phyloP scores from a whole-genome alignment of 64 coral and sea anemone genomes.

The Platygyra sinensis region DNA sequence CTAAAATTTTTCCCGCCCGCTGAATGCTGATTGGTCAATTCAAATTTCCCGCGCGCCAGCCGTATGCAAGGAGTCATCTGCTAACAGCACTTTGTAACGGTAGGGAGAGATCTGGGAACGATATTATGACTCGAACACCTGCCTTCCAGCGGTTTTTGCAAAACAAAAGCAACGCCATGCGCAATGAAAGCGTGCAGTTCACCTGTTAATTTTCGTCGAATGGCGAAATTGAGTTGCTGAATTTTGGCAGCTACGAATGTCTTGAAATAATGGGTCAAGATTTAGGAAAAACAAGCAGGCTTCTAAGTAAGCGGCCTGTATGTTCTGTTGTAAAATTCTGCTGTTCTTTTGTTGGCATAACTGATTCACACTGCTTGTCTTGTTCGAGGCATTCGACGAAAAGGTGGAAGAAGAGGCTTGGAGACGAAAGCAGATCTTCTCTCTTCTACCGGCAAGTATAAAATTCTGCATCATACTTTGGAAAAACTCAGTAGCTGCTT shows the following conservation, averaged over 20 bases:
- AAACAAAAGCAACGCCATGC: conserved; percentile 4
- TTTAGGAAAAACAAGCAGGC: conserved; percentile 74
- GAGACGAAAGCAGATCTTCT: conserved; percentile 22
- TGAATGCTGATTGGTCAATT: too few relatives aligned
- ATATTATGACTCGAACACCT: too few relatives aligned
- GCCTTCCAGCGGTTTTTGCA: background rate
- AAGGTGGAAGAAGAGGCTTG: conserved; percentile 42
- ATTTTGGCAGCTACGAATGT: background rate
- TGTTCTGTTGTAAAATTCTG: background rate
- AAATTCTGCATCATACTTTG: background rate
- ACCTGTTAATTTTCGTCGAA: conserved; percentile 7
- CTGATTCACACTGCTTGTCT: background rate
- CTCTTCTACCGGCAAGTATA: conserved; percentile 1
- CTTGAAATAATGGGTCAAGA: conserved; percentile 61
- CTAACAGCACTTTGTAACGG: too few relatives aligned
- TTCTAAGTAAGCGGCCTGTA: conserved; percentile 47
- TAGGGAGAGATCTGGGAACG: too few relatives aligned
- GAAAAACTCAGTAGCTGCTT: background rate
- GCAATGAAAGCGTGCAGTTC: background rate
- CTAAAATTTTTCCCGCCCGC: too few relatives aligned
- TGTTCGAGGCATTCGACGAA: conserved; percentile 55
- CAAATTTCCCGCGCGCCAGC: too few relatives aligned
- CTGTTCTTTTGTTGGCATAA: background rate
- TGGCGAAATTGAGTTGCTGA: too few relatives aligned
- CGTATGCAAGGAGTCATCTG: too few relatives aligned